Evolutionary conservation across 2,797 vertebrate species (phyloP).

Genomic region (Phrynocephalus vlangalii): DNA sequence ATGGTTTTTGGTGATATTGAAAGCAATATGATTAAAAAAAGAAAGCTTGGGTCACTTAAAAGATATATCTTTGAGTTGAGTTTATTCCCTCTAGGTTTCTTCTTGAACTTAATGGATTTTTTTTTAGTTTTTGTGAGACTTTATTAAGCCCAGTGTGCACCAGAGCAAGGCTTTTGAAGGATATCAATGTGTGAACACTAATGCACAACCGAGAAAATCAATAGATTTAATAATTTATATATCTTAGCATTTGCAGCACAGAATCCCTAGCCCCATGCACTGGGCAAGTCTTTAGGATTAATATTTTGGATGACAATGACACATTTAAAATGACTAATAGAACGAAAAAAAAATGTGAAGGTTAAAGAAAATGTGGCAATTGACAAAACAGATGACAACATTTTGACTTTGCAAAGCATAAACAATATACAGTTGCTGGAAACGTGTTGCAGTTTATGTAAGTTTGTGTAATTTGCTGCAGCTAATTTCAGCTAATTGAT

Average conservation of each 20-base stretch:
- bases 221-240: not conserved
- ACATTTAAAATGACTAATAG: not conserved
- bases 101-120: not conserved
- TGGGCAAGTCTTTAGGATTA: not conserved
- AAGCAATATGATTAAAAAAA: not conserved
- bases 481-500: too few species aligned
- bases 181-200: rapidly evolving
- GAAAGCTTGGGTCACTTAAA: not conserved
- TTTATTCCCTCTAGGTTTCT: rapidly evolving
- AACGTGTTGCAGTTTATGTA: too few species aligned
- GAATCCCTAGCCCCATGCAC: not conserved
- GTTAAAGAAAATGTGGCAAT: not conserved
- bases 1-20: not conserved
- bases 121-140: not conserved
- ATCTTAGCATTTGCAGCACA: not conserved
- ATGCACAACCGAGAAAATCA: not conserved
- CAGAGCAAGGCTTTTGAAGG: not conserved
- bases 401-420: not conserved
- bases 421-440: not conserved
- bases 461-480: too few species aligned
- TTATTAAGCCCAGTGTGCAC: not conserved
- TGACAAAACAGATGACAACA: too few species aligned
- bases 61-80: not conserved
- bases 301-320: not conserved
- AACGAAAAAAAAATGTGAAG: not conserved